These are phyloP conservation scores for Ecdyonurus torrentis DNA, from an alignment of 2,888 invertebrate genomes.

Conservation along the genomic window DNA sequence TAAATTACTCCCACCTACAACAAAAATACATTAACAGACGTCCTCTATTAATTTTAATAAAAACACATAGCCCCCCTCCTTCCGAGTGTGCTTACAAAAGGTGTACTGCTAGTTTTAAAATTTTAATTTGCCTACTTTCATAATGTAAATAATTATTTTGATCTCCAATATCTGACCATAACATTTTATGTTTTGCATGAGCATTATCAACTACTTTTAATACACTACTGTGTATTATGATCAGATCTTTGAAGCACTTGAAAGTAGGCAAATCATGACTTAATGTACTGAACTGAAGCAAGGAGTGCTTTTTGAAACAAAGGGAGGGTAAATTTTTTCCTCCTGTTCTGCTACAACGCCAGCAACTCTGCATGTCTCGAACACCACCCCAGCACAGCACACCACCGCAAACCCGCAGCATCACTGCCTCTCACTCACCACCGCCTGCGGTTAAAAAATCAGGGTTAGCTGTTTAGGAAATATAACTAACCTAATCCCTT, in stretches of 20 bases:
- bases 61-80: not conserved
- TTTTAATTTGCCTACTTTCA: too few relatives aligned
- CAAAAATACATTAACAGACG: too few relatives aligned
- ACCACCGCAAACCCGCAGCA: conserved; percentile 1
- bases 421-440: not conserved
- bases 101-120: not conserved
- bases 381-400: conserved; percentile 2
- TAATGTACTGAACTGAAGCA: too few relatives aligned
- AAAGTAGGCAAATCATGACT: too few relatives aligned
- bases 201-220: too few relatives aligned
- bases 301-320: not conserved
- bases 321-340: not conserved
- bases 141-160: too few relatives aligned
- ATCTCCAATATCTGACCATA: too few relatives aligned
- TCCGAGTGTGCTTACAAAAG: not conserved
- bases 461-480: not conserved
- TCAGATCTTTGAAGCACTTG: too few relatives aligned
- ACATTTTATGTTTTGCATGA: too few relatives aligned
- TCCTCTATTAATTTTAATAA: too few relatives aligned
- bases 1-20: too few relatives aligned
- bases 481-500: not conserved
- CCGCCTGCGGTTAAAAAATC: conserved; percentile 3
- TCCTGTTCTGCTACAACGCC: not conserved
- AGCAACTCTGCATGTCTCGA: conserved; percentile 1
- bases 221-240: too few relatives aligned